These are phyloP conservation scores for Forbesichthys agassizii DNA, from an alignment of 2,113 vertebrate genomes.

Conservation along the genomic window DNA sequence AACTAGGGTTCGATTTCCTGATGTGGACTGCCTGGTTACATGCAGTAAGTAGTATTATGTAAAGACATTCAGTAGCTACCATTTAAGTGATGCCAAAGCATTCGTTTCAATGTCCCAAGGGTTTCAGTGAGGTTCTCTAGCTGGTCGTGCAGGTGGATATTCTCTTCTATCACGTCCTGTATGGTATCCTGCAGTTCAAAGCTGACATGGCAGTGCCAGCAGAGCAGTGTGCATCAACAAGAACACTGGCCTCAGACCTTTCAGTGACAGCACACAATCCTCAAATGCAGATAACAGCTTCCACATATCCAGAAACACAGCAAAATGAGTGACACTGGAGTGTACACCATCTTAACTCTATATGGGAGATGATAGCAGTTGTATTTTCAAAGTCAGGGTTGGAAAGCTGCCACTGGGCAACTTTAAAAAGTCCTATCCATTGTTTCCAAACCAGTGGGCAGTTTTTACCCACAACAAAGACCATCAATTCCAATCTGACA, in stretches of 20 bases:
- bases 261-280: constrained; percentile 20
- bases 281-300: not conserved
- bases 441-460: constrained; percentile 52
- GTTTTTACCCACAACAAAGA: constrained; percentile 6
- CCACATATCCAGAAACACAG: constrained; percentile 35
- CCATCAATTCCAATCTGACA: not conserved
- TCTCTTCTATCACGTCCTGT: constrained; percentile 79
- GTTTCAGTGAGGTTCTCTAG: constrained; percentile 80
- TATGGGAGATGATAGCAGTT: constrained; percentile 22
- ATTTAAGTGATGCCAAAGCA: constrained; percentile 72
- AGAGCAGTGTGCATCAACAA: constrained; percentile 26
- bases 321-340: constrained; percentile 12
- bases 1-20: too few species aligned
- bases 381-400: constrained; percentile 40
- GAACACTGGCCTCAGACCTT: constrained; percentile 13
- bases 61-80: constrained; percentile 54
- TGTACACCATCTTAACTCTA: constrained; percentile 25
- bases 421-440: constrained; percentile 67
- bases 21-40: too few species aligned
- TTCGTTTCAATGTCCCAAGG: constrained; percentile 70
- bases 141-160: constrained; percentile 78
- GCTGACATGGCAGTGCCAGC: constrained; percentile 40
- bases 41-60: too few species aligned
- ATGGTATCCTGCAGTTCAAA: constrained; percentile 84
- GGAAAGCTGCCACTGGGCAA: constrained; percentile 63